phyloP scores from a whole-genome alignment of 1,140 invertebrate genomes.

The Chionoecetes opilio region DNA sequence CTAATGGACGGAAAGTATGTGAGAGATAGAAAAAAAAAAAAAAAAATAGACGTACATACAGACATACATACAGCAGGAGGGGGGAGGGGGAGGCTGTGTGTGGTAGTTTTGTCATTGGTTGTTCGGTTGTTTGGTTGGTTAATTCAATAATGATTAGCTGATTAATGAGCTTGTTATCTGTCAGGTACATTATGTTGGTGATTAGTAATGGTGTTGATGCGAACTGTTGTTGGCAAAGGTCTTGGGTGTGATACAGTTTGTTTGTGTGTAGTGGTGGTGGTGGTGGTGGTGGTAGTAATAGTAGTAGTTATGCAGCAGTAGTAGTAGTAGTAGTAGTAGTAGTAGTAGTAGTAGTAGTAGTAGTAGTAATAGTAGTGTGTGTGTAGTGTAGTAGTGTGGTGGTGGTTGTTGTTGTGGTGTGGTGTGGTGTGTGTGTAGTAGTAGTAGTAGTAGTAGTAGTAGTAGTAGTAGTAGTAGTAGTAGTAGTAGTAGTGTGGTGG shows the following conservation, averaged over 20 bases:
- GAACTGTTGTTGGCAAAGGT: too few species aligned
- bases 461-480: neutral
- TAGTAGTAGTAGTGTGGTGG: neutral
- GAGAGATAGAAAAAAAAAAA: neutral
- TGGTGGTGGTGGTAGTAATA: too few species aligned
- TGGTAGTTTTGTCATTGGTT: neutral
- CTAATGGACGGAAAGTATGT: constrained; percentile 4
- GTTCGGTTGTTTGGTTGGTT: neutral
- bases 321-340: constrained; percentile 1
- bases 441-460: neutral
- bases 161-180: neutral
- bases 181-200: neutral
- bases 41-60: neutral
- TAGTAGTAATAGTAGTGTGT: too few species aligned
- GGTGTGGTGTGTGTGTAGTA: neutral
- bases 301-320: neutral
- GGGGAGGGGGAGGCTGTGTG: neutral
- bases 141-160: neutral
- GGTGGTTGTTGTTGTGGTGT: neutral
- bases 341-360: neutral
- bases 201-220: neutral
- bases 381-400: neutral
- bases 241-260: too few species aligned
- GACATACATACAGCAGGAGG: neutral
- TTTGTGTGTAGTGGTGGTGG: too few species aligned